Conservation (phyloP, 2,113 vertebrate species). For the Chrysemys picta region DNA sequence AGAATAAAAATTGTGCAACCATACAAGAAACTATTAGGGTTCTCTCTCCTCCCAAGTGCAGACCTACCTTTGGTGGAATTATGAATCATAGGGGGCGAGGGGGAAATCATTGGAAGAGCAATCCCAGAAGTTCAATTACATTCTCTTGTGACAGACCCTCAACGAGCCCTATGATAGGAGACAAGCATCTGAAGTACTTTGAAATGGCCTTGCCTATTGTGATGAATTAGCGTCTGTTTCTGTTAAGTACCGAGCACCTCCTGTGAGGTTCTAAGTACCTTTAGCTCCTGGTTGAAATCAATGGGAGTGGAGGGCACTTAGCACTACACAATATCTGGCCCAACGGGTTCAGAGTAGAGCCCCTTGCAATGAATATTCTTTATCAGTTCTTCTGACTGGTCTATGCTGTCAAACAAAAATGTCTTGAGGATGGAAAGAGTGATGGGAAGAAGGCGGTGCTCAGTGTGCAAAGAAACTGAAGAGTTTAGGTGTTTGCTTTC, state of each 20-base stretch:
- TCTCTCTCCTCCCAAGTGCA: no score
- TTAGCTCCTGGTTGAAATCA: neutral
- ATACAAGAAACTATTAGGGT: no score
- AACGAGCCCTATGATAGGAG: neutral
- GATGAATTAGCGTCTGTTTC: neutral
- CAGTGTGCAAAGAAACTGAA: neutral
- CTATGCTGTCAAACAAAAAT: neutral
- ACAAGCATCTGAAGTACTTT: neutral
- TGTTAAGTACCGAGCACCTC: neutral
- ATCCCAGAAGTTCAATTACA: neutral
- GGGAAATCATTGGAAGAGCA: neutral
- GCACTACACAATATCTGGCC: neutral
- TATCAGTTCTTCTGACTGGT: neutral
- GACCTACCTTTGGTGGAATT: no score
- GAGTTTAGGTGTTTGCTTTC: neutral
- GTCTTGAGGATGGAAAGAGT: neutral
- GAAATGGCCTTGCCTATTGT: neutral
- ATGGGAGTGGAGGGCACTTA: neutral
- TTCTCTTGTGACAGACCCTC: neutral
- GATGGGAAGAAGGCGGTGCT: neutral
- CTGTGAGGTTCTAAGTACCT: neutral
- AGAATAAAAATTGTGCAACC: no score
- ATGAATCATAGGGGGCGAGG: neutral
- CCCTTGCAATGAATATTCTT: neutral
- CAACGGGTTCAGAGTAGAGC: neutral